Base-by-base conservation (phyloP, 2,113 vertebrate species). In the Cinclus cinclus region DNA sequence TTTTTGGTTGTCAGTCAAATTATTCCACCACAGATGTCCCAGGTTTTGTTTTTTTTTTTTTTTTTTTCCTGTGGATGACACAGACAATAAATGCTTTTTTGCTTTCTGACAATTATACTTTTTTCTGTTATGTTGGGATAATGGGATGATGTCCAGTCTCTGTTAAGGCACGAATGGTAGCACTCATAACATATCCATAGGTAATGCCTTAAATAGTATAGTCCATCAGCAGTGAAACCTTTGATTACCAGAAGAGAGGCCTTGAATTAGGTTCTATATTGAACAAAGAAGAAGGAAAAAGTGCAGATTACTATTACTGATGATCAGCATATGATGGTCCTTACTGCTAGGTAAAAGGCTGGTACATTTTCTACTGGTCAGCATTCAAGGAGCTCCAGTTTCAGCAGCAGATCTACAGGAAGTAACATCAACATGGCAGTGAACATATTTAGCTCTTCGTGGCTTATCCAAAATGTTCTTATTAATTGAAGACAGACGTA, bases 1-100 rank as follows among this genome's bases (percentile, higher is more conserved):
- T 76, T 88, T 77, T 94, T 63, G 87, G 75, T 82, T 94, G 70
- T 91, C 75, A 69, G 67, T 89, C 81, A 96, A 58, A 90, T 81
- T 77, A 63, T 46, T 77, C 5, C 41, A 83, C 27, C 24, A 63
- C 41, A 82, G 42, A 82, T 53, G 20, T 68, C n/a, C 20, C n/a
- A 31, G 22, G 10, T 28, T 85, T 87, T 30, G 28, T 37, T 37
- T 37, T 37, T 89, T 87, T 17, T 52, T n/a, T n/a, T n/a, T 37
- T 89, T 89, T 76, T 85, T 41, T 11, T 76, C 63, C 53, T 37
- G 14, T 52, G 39, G 65, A 52, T 75, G 24, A 87, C 28, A 6
- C 50, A 33, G 35, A 27, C 60, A 59, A 78, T 60, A 95, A 59
- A 87, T 68, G 46, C 12, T 76, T 83, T 22, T 78, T 85, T 91